Evolutionary conservation across 2,113 vertebrate genomes (phyloP), one percentile per base, ranked within the genome.

Genomic region (Heterotilapia buettikoferi): DNA sequence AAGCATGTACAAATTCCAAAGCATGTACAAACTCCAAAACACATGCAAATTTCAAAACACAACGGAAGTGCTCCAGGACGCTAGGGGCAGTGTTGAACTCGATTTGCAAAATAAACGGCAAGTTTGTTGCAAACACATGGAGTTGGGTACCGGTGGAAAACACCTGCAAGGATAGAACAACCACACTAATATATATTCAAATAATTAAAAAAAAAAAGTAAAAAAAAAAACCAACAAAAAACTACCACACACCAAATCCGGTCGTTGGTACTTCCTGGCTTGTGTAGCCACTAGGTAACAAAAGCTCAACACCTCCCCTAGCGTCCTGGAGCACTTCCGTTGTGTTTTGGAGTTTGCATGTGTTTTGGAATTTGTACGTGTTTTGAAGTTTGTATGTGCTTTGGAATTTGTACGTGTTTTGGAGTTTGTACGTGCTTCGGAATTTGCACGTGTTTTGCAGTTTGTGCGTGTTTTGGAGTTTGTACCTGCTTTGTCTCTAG

Each of bases 71-170:
- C 6, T 57, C 21, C 54, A 57, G 12, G 21, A 26, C 6, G 6
- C 53, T 54, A 54, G 53, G n/a, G 53, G n/a, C 10, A 54, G 53
- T 24, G 53, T 54, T 54, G 53, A 54, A 24, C n/a, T 54, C 1
- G 0, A 56, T 56, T 56, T 56, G n/a, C 53, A 24, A 56, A 24
- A 56, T 56, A 56, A 56, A 24, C 10, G 0, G 11, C n/a, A 56
- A 7, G 53, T 10, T 53, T 53, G 52, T 54, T 24, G 53, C 21
- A 56, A 56, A 56, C 53, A 13, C 53, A 56, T 56, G 7, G 21
- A 24, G 21, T 56, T 56, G 3, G 53, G 11, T 56, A 56, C 0
- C 0, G 0, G 53, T 6, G n/a, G 21, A 24, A 54, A 56, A 56
- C 21, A 56, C 21, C 21, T 56, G 53, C 53, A 56, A 56, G 53